Evolutionary conservation across 2,888 invertebrate species (phyloP).

Genomic region (Escarpia spicata): DNA sequence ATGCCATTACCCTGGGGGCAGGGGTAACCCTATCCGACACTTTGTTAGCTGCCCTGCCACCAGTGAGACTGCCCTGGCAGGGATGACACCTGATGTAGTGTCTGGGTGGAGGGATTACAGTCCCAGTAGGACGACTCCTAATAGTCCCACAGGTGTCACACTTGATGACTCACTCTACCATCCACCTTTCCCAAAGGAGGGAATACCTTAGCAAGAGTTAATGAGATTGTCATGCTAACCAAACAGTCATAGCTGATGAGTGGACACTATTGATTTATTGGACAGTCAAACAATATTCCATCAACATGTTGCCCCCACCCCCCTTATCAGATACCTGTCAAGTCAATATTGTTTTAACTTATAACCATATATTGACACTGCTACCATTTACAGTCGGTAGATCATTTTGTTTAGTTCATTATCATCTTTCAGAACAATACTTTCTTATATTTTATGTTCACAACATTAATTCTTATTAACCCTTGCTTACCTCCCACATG

Average conservation of each 20-base stretch:
- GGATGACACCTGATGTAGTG: neutral
- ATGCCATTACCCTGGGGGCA: neutral
- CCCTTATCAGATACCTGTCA: no score
- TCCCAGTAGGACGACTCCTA: neutral
- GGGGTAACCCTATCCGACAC: neutral
- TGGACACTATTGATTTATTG: no score
- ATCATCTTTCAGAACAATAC: no score
- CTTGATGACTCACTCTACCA: neutral
- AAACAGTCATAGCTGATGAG: neutral
- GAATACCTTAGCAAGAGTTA: neutral
- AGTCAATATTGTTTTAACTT: no score
- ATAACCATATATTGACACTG: no score
- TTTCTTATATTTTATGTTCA: no score
- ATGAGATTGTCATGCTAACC: neutral
- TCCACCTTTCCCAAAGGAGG: neutral
- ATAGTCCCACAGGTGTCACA: neutral
- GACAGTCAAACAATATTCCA: no score
- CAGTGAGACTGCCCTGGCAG: neutral
- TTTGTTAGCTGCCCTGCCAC: neutral
- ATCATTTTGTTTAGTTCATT: no score
- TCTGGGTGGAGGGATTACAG: neutral
- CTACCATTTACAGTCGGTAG: no score
- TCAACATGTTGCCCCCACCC: no score
- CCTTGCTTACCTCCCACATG: no score
- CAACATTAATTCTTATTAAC: no score